phyloP scores from a whole-genome alignment of 2,797 vertebrate species.

The Nannoperca obscura region DNA sequence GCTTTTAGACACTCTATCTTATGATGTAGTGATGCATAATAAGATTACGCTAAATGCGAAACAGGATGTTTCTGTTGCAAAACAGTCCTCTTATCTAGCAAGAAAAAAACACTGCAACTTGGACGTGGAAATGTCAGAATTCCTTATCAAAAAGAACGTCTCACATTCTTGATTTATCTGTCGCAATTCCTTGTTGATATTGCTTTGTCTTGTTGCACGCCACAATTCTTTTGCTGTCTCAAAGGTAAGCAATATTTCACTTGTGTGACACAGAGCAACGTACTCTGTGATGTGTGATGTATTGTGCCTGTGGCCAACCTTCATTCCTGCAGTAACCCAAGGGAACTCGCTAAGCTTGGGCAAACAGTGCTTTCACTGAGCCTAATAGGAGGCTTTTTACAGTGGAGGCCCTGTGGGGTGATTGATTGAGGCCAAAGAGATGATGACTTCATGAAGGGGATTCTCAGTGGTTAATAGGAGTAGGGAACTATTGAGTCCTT shows the following conservation, averaged over 20 bases:
- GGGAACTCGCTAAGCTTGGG: conserved; percentile 70
- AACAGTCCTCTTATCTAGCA: conserved; percentile 33
- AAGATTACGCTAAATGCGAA: not conserved
- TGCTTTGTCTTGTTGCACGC: conserved; percentile 31
- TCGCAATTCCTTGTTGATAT: conserved; percentile 31
- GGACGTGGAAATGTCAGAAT: conserved; percentile 21
- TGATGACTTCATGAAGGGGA: conserved; percentile 69
- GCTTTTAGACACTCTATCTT: conserved; percentile 21
- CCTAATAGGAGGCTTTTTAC: conserved; percentile 73
- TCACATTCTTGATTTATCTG: conserved; percentile 57
- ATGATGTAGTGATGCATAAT: conserved; percentile 7
- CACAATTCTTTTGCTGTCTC: conserved; percentile 21
- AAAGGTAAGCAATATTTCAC: conserved; percentile 12
- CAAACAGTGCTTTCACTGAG: conserved; percentile 76
- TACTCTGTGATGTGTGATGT: conserved; percentile 30
- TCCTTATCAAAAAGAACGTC: conserved; percentile 18
- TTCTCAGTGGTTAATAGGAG: conserved; percentile 63
- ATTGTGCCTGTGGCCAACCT: conserved; percentile 40
- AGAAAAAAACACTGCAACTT: conserved; percentile 33
- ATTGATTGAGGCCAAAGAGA: conserved; percentile 70
- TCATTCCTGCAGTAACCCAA: conserved; percentile 65
- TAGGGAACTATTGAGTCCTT: conserved; percentile 58
- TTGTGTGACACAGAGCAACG: conserved; percentile 13
- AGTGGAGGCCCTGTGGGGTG: conserved; percentile 60
- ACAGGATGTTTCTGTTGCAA: conserved; percentile 36